These are phyloP conservation scores for Melanotaenia duboulayi DNA, from an alignment of 2,113 vertebrate genomes.

Conservation along the genomic window DNA sequence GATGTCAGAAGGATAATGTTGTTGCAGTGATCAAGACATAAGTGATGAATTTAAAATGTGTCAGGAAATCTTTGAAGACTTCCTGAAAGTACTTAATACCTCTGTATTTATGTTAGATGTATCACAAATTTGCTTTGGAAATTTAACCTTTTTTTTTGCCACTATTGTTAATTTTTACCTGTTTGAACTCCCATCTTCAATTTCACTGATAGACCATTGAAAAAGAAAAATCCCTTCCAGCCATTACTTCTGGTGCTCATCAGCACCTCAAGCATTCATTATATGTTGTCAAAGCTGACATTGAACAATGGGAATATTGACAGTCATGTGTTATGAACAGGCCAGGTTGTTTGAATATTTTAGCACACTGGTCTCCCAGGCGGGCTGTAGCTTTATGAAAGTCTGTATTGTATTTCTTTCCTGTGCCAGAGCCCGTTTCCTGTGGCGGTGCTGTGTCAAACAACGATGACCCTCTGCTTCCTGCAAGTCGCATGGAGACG, in stretches of 20 bases:
- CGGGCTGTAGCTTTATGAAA: conserved; percentile 75
- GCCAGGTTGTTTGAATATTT: conserved; percentile 76
- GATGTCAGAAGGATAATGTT: conserved; percentile 15
- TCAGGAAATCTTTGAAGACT: background rate
- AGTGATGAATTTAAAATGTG: background rate
- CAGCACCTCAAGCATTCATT: conserved; percentile 57
- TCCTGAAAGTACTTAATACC: background rate
- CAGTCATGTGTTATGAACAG: conserved; percentile 65
- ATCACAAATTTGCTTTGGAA: background rate
- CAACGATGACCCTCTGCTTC: conserved; percentile 88
- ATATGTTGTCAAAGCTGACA: conserved; percentile 54
- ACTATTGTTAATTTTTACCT: background rate
- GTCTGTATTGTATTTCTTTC: conserved; percentile 92
- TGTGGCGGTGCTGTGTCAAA: conserved; percentile 85
- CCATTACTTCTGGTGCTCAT: conserved; percentile 31
- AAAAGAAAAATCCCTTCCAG: background rate
- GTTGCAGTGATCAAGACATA: background rate
- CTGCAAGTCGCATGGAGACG: conserved; percentile 86
- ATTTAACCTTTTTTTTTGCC: background rate
- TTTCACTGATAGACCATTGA: conserved; percentile 2
- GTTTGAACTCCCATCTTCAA: background rate
- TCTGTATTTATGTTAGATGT: background rate
- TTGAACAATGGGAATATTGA: conserved; percentile 73
- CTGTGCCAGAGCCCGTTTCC: conserved; percentile 90
- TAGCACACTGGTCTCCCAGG: conserved; percentile 66